Evolutionary conservation across 2,797 vertebrate species (phyloP).

Genomic region (Decapterus maruadsi): DNA sequence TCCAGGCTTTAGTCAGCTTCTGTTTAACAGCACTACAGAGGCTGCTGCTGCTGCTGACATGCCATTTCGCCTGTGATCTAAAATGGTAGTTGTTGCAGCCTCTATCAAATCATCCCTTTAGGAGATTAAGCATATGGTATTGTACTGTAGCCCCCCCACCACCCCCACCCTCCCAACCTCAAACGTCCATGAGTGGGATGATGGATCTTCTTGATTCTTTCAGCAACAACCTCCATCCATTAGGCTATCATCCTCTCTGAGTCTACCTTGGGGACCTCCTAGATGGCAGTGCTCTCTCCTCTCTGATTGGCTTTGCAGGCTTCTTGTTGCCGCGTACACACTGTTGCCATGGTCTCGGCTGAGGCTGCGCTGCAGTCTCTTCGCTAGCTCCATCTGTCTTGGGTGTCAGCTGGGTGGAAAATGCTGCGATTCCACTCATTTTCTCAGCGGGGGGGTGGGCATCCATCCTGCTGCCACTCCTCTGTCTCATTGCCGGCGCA

Average conservation of each 20-base stretch:
- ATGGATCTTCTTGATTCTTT: constrained; percentile 51
- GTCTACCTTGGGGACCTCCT: constrained; percentile 60
- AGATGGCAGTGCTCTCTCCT: constrained; percentile 48
- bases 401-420: constrained; percentile 76
- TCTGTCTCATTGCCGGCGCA: constrained; percentile 59
- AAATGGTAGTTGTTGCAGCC: constrained; percentile 43
- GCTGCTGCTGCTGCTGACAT: constrained; percentile 40
- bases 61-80: constrained; percentile 60
- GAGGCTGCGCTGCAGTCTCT: constrained; percentile 63
- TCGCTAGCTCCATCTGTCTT: constrained; percentile 78
- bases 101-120: constrained; percentile 46
- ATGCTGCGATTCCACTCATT: constrained; percentile 76
- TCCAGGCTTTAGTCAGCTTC: constrained; percentile 47
- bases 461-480: constrained; percentile 68
- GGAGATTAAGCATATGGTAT: constrained; percentile 47
- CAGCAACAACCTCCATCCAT: constrained; percentile 51
- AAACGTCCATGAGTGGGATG: constrained; percentile 24
- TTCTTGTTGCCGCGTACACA: constrained; percentile 66
- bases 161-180: neutral
- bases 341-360: constrained; percentile 80
- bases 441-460: constrained; percentile 66
- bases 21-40: constrained; percentile 50
- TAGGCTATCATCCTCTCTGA: constrained; percentile 54
- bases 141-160: neutral
- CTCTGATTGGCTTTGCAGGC: constrained; percentile 72